Evolutionary conservation across 2,797 vertebrate genomes (phyloP), one percentile per base, ranked within the genome.

Genomic region (Rallus crepitans): DNA sequence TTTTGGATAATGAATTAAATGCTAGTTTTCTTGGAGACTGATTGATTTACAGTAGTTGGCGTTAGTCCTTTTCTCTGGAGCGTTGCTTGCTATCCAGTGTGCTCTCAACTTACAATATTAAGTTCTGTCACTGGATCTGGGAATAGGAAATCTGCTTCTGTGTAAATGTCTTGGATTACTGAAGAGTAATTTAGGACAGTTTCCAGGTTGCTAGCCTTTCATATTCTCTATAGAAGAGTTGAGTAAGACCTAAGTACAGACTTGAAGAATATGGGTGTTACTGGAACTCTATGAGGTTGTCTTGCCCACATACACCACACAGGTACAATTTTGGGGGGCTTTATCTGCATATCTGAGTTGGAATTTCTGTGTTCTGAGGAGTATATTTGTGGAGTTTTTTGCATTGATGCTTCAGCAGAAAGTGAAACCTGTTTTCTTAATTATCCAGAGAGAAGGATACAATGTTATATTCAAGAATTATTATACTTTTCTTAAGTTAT

Each of bases 1-100:
- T 87, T 94, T 59, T 42, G 55, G 37, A 25, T 84, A 63, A 88
- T 82, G 42, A 93, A 90, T 84, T 56, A 89, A 92, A 87, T 68
- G 23, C 17, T 12, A 19, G 71, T 96, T 95, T 87, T 81, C 78
- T 87, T 87, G 82, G 81, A 91, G 69, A 87, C 1, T 4, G 50
- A 52, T 20, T 40, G 68, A 68, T 87, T 55, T 55, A 37, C 40
- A 37, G 19, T 23, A 89, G 21, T 37, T 33, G 76, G 69, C 27
- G 16, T 75, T 28, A 66, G 12, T 28, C 27, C 39, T 72, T 65
- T 90, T 77, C 68, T 80, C 69, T 35, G 48, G 63, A 83, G 60
- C 27, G 28, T 10, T 65, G 35, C 75, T 87, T 78, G 53, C 64
- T 39, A 39, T 64, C 57, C 57, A 71, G 33, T 47, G 16, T 37